Evolutionary conservation across 2,797 vertebrate genomes (phyloP).

Genomic region (Tamandua tetradactyla): DNA sequence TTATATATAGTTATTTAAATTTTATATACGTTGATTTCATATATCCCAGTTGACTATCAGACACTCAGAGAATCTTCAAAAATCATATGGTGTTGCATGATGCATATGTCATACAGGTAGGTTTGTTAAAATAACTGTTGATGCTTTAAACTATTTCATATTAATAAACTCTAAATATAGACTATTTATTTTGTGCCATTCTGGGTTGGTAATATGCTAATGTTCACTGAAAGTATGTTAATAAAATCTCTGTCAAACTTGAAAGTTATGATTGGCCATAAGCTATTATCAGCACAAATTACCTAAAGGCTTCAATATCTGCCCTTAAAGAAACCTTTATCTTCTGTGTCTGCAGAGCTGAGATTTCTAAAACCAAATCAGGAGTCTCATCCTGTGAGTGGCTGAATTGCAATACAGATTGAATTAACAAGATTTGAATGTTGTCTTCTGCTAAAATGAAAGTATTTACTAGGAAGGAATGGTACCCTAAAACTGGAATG

Average conservation of each 20-base stretch:
- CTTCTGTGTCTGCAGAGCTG: neutral
- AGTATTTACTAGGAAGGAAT: too few species aligned
- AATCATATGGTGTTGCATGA: neutral
- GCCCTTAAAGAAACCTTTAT: neutral
- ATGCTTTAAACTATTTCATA: neutral
- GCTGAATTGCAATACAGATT: neutral
- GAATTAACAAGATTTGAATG: neutral
- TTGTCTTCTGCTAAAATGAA: too few species aligned
- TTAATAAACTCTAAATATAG: neutral
- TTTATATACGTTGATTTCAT: neutral
- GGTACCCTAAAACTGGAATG: neutral
- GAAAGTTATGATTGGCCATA: neutral
- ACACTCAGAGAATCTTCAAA: neutral
- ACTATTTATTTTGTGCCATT: neutral
- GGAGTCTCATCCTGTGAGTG: neutral
- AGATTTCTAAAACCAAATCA: neutral
- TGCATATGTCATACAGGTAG: neutral
- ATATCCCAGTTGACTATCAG: neutral
- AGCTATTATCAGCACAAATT: neutral
- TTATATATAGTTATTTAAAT: neutral
- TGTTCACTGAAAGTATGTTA: neutral
- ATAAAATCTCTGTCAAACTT: neutral
- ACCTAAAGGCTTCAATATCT: neutral
- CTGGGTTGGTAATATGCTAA: neutral
- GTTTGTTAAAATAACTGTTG: neutral